phyloP scores from a whole-genome alignment of 2,113 vertebrate genomes.

The Junco hyemalis region DNA sequence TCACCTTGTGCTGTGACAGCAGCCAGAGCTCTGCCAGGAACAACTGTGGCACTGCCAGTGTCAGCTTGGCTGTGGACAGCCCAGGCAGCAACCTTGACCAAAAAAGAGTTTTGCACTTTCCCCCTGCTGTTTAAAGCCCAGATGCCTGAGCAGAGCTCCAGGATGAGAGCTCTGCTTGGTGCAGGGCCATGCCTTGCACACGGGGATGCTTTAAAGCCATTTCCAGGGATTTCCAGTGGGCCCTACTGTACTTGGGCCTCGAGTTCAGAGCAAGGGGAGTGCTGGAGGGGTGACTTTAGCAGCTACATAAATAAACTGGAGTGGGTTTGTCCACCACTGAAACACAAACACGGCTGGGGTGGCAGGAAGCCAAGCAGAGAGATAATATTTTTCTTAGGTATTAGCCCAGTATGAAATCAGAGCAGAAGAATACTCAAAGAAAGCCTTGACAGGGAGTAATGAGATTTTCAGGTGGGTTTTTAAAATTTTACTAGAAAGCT shows the following conservation, averaged over 20 bases:
- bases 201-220: not conserved
- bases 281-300: not conserved
- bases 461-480: slow-evolving; percentile 47
- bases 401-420: slow-evolving; percentile 13
- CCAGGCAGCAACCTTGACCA: not conserved
- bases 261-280: not conserved
- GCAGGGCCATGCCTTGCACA: not conserved
- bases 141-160: not conserved
- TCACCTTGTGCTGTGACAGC: not conserved
- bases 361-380: slow-evolving; percentile 2
- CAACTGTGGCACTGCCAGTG: not conserved
- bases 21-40: not conserved
- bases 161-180: not conserved
- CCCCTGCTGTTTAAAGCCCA: not conserved
- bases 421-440: not conserved
- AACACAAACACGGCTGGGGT: not conserved
- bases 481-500: not conserved
- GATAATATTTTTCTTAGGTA: slow-evolving; percentile 38
- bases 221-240: not conserved
- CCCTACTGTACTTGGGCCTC: not conserved
- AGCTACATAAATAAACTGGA: not conserved
- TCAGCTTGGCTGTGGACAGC: not conserved
- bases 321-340: not conserved
- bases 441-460: slow-evolving; percentile 15
- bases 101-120: not conserved